Evolutionary conservation across 2,113 vertebrate species (phyloP), one percentile per base, ranked within the genome.

Genomic region (Notarius lentiginosus): DNA sequence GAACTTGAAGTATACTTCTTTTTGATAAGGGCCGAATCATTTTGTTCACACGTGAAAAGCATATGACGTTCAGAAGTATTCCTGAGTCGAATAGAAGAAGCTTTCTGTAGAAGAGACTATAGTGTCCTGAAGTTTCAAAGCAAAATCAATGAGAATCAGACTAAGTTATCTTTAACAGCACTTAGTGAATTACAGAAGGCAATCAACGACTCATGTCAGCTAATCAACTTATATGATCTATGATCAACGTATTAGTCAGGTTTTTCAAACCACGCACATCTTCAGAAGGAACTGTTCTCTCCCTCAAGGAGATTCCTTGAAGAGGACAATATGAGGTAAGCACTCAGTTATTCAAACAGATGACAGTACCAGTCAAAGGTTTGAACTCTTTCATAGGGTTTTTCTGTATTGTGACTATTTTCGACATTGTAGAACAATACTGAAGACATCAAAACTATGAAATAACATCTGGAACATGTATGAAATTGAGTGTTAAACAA

Each of bases 91-190:
- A 77, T 41, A 55, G 18, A 27, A 9, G 1, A 27, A n/a, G 41
- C 51, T 22, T 47, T 22, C 53, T 66, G 66, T 6, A 53, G 49
- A 56, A 4, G 12, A 51, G 61, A 17, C 22, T 18, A 83, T 53
- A 30, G 20, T 11, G 5, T 34, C n/a, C 72, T 24, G 18, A 22
- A 60, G 83, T 85, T 88, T 65, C 77, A 81, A 88, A 84, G 77
- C 30, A 85, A 82, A 70, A 85, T 85, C 83, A 20, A 76, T 72
- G 60, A 9, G 34, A 5, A 65, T 49, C 47, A 68, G 24, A n/a
- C 8, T 30, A 41, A 14, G 47, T 55, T 79, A 27, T 79, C 51
- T 84, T 49, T 5, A 56, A 84, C 18, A 41, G 66, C 53, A 73
- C 66, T 56, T 22, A 11, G 22, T 61, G 53, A 75, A 72, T 41